Conservation (phyloP, 2,113 vertebrate species). For the Phalacrocorax brasilianus region DNA sequence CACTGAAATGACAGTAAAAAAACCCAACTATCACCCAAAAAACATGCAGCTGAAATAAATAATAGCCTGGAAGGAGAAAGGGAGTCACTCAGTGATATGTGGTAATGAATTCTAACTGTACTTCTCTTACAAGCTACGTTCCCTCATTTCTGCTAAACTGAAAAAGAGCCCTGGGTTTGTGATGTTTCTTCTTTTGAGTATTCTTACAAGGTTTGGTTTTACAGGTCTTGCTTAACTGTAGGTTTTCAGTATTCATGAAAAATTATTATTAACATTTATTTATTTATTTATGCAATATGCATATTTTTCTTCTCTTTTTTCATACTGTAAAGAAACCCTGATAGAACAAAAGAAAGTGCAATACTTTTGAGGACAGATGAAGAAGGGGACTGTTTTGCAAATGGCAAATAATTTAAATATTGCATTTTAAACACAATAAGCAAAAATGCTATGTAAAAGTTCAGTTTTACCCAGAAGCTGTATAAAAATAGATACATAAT, state of each 20-base stretch:
- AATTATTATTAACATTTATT: not conserved
- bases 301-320: not conserved
- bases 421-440: not conserved
- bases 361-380: not conserved
- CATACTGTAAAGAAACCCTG: not conserved
- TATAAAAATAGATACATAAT: not conserved
- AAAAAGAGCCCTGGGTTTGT: not conserved
- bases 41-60: not conserved
- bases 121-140: not conserved
- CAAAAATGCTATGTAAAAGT: not conserved
- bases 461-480: not conserved
- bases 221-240: not conserved
- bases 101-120: not conserved
- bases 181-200: not conserved
- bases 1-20: not conserved
- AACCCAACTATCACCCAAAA: not conserved
- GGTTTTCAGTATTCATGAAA: not conserved
- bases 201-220: not conserved
- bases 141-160: not conserved
- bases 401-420: not conserved
- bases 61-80: not conserved
- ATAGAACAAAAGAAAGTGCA: not conserved
- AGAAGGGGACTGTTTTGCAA: not conserved
- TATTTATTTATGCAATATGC: not conserved
- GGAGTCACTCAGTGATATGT: not conserved